These are phyloP conservation scores for Limnephilus marmoratus DNA, from an alignment of 2,888 invertebrate genomes.

Conservation along the genomic window DNA sequence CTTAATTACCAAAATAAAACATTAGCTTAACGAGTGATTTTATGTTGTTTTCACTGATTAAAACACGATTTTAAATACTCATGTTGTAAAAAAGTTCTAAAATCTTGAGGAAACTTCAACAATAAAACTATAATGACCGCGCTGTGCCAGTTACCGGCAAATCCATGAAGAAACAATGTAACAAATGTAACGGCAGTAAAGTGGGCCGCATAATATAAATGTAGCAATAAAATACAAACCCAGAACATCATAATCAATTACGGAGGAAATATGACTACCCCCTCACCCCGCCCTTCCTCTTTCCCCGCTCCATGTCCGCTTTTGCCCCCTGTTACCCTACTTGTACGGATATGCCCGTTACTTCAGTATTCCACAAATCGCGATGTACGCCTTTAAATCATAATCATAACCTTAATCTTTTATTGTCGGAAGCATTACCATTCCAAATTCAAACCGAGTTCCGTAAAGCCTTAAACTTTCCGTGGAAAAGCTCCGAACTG, in stretches of 20 bases:
- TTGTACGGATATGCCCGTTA: not conserved
- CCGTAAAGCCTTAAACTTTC: too few species aligned
- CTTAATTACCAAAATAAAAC: not conserved
- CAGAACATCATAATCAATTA: conserved; percentile 41
- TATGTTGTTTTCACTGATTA: not conserved
- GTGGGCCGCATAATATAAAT: conserved; percentile 32
- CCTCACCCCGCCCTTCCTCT: not conserved
- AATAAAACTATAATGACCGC: conserved; percentile 2
- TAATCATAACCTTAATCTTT: not conserved
- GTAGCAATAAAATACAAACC: conserved; percentile 43
- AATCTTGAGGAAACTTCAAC: not conserved
- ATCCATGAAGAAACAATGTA: not conserved
- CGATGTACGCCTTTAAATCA: not conserved
- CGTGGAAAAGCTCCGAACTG: too few species aligned
- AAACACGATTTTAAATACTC: not conserved
- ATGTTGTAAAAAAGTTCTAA: not conserved
- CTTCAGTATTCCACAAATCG: not conserved
- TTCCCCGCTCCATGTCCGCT: not conserved
- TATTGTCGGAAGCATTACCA: not conserved
- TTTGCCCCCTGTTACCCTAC: not conserved
- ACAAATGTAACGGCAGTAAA: conserved; percentile 10
- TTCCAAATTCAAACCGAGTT: not conserved
- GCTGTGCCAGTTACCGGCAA: conserved; percentile 16
- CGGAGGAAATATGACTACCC: conserved; percentile 30
- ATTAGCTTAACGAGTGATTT: not conserved